Base-by-base conservation (phyloP, 2,113 vertebrate species). In the Psettodes erumei region DNA sequence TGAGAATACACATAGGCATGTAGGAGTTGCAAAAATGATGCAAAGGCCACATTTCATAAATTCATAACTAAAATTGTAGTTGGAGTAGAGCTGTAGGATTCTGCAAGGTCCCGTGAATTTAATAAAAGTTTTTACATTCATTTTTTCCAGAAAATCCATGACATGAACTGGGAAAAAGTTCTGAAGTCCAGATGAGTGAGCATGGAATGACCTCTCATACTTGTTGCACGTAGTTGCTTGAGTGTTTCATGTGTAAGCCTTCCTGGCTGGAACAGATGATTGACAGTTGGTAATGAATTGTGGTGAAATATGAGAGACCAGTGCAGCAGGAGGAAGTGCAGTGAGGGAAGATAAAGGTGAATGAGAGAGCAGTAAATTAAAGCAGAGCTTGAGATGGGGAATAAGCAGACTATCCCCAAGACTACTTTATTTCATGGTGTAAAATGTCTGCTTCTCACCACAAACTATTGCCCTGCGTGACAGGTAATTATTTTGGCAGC, bases 401-500 rank as follows among this genome's bases (percentile, higher is more conserved):
- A 58, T 64, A 84, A 80, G 68, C 33, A 70, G 38, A 69, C 54
- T 75, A 71, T 91, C 75, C 77, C 74, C 61, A 35, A 64, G 71
- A 87, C 71, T 61, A 67, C 77, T 87, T 90, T 88, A 91, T 88
- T 92, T 90, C 83, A 81, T 50, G 64, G 84, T 82, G 77, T 69
- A 83, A 88, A 90, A 71, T 64, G 40, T 73, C 71, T 42, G 25
- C 71, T 75, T 81, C 73, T 76, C 81, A 77, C 76, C 81, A 40
- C 78, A 89, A 78, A 81, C 82, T 71, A 60, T 77, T 32, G 47
- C 80, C 72, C 64, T 1, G 63, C 87, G 85, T 92, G 89, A 92
- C 87, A 89, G 90, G 87, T 94, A 89, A 92, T 93, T 92, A 91
- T 93, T 92, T 90, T 85, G 83, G 77, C 45, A 75, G 48, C 67